Evolutionary conservation across 2,888 invertebrate genomes (phyloP).

Genomic region (Eupeodes latifasciatus): DNA sequence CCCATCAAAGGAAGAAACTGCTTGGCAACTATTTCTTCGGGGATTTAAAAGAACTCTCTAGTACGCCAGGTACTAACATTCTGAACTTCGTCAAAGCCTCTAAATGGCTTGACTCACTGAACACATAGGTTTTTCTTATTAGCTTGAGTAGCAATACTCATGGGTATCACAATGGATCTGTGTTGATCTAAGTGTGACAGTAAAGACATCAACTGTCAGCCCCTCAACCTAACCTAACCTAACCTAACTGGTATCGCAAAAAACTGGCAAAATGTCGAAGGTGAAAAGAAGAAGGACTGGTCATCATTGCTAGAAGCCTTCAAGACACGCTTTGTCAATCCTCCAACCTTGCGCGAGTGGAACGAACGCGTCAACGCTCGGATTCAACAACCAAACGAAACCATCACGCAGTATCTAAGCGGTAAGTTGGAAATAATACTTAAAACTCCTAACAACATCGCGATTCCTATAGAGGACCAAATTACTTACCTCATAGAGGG

Average conservation of each 20-base stretch:
- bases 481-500: not conserved
- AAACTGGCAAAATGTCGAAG: conserved; percentile 49
- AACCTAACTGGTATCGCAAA: conserved; percentile 33
- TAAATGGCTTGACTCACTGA: too few relatives aligned
- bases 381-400: conserved; percentile 39
- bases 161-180: too few relatives aligned
- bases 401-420: not conserved
- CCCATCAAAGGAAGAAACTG: too few relatives aligned
- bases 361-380: conserved; percentile 40
- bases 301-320: conserved; percentile 22
- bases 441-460: not conserved
- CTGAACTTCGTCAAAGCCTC: too few relatives aligned
- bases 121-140: too few relatives aligned
- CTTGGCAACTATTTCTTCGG: too few relatives aligned
- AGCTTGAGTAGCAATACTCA: too few relatives aligned
- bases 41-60: too few relatives aligned
- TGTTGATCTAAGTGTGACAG: too few relatives aligned
- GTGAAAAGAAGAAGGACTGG: not conserved
- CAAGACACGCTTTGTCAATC: conserved; percentile 27
- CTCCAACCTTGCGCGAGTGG: conserved; percentile 42
- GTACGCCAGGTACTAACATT: too few relatives aligned
- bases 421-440: conserved; percentile 20
- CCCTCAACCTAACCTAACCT: too few relatives aligned
- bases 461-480: not conserved
- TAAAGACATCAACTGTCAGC: too few relatives aligned